Percentiles rank a stretch among this genome's conserved stretches.
phyloP scores from a whole-genome alignment of 23 tunicate species.

The Trididemnum miniatum region DNA sequence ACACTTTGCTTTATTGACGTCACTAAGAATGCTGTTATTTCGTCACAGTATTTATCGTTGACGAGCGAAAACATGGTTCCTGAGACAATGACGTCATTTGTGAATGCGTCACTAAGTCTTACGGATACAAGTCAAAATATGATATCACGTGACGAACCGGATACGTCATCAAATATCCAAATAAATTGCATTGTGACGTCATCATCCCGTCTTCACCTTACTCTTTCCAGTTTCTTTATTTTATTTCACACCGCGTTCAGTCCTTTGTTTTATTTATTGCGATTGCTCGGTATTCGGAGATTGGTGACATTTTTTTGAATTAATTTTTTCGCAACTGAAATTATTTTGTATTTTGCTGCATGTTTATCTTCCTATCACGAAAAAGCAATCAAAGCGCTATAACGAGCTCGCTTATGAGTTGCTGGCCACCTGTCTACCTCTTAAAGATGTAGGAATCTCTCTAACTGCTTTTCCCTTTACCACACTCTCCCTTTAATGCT shows the following conservation, averaged over 20 bases:
- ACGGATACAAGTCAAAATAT: too few species aligned
- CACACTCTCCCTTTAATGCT: too few species aligned
- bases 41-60: neutral
- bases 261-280: slow-evolving; percentile 68
- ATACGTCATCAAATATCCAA: neutral
- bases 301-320: slow-evolving; percentile 24
- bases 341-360: too few species aligned
- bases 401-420: too few species aligned
- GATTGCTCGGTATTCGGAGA: slow-evolving; percentile 70
- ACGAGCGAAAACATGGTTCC: neutral
- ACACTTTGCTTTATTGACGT: slow-evolving; percentile 46
- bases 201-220: neutral
- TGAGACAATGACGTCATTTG: neutral
- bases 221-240: slow-evolving; percentile 35
- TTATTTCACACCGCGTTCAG: slow-evolving; percentile 51
- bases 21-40: neutral
- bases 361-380: too few species aligned
- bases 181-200: neutral
- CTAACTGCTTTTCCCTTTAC: too few species aligned
- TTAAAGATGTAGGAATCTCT: too few species aligned
- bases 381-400: too few species aligned
- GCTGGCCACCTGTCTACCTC: too few species aligned
- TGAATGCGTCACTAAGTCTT: neutral
- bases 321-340: too few species aligned
- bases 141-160: neutral